These are phyloP conservation scores for Doris montereyensis DNA, from an alignment of 2,888 invertebrate genomes.

Conservation along the genomic window DNA sequence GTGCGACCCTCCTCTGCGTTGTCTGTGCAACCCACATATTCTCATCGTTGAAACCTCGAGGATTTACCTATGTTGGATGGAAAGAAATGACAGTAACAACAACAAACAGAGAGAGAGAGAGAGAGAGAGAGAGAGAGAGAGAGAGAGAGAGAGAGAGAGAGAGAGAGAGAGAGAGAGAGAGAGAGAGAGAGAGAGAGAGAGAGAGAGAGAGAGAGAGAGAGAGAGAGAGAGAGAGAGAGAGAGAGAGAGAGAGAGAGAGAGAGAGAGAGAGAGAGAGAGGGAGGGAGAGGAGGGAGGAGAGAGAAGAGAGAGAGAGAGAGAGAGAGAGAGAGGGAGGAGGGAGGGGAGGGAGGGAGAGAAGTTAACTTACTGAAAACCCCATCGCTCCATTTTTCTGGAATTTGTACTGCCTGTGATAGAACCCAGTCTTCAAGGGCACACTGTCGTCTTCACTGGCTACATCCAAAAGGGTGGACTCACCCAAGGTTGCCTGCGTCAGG, in stretches of 20 bases:
- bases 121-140: conserved; percentile 9
- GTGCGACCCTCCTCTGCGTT: conserved; percentile 1
- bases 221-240: neutral
- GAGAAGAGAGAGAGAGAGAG: conserved; percentile 33
- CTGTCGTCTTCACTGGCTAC: too few relatives aligned
- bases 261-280: conserved; percentile 15
- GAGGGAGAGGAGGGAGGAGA: conserved; percentile 27
- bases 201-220: neutral
- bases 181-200: neutral
- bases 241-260: neutral
- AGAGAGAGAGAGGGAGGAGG: conserved; percentile 8
- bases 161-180: conserved; percentile 21
- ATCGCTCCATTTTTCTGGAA: neutral
- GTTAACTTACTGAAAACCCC: neutral
- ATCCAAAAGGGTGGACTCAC: neutral
- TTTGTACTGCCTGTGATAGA: neutral
- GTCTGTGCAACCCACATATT: conserved; percentile 34
- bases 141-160: conserved; percentile 25
- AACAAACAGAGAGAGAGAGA: conserved; percentile 20
- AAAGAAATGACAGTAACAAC: neutral
- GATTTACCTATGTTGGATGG: neutral
- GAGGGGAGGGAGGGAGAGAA: neutral
- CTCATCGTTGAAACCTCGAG: conserved; percentile 29
- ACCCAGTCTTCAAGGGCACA: neutral
- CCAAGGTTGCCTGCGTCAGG: neutral